Conservation (phyloP, 1,140 invertebrate species). For the Pseudomyrmex cubaensis region DNA sequence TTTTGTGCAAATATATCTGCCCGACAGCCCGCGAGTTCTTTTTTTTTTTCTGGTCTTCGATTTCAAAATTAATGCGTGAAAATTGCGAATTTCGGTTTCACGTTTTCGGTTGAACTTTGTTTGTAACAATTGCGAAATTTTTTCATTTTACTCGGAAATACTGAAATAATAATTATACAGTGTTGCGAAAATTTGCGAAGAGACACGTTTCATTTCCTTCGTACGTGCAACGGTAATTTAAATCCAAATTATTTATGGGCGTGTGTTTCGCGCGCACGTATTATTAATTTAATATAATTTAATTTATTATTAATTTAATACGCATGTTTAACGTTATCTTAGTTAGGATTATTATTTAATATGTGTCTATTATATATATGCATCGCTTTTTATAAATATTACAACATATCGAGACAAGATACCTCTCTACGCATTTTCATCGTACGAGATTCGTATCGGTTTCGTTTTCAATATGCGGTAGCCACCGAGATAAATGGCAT, state of each 20-base stretch:
- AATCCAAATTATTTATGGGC: background rate
- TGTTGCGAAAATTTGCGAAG: conserved; percentile 3
- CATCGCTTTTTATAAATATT: too few relatives aligned
- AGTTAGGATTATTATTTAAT: too few relatives aligned
- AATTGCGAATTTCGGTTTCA: conserved; percentile 3
- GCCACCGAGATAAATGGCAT: background rate
- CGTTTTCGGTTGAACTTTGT: background rate
- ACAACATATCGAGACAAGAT: too few relatives aligned
- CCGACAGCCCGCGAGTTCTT: background rate
- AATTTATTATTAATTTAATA: conserved; percentile 2
- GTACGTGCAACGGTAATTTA: background rate
- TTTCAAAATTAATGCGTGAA: conserved; percentile 26
- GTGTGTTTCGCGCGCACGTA: too few relatives aligned
- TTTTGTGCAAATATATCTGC: background rate
- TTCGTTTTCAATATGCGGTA: background rate
- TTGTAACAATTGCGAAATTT: conserved; percentile 12
- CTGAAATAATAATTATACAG: conserved; percentile 16
- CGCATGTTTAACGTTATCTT: too few relatives aligned
- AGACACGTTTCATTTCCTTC: background rate
- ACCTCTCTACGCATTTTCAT: background rate
- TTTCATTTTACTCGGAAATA: conserved; percentile 1
- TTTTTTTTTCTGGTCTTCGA: background rate
- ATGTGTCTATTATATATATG: too few relatives aligned
- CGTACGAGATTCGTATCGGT: too few relatives aligned
- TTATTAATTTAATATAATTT: conserved; percentile 1